Base-by-base conservation (phyloP, 2,888 invertebrate species). In the Nemotelus nigrinus region DNA sequence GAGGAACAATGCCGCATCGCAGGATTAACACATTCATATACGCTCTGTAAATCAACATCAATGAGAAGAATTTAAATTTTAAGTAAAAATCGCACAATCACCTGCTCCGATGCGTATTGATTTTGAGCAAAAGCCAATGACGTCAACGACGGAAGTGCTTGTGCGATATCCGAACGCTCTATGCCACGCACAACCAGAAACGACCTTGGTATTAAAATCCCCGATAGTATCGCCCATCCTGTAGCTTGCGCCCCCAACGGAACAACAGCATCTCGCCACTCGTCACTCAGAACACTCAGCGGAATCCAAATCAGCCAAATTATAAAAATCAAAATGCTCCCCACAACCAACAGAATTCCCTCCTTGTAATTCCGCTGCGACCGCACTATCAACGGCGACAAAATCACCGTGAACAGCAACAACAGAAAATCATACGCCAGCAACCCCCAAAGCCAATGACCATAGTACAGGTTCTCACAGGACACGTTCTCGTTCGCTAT, bases 311-410 rank as follows among this genome's bases (percentile, higher is more conserved):
- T 88, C 1, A 89, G 83, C 93, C 93, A 93, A 44, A 90, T 86
- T 2, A 89, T 81, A 2, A 90, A 84, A 44, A 90, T 88, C 41
- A 91, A 84, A 39, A 89, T 84, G 0, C 90, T 89, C 0, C 90
- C 90, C 55, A 91, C 87, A 0, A 88, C 87, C 71, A 90, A 88
- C 60, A 90, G 86, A 77, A 89, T 88, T 0, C 93, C 93, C 83
- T 93, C 93, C 7, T 89, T 89, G 82, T 93, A 93, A 84, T 93
- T 93, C 47, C 93, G 87, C 81, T 91, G 91, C 0, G 91, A 90
- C 76, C 90, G 89, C 78, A 89, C 88, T 78, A 92, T 89, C 82
- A 92, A 89, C 2, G 92, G 92, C 71, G 90, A 89, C 55, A 91
- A 85, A 60, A 89, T 86, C 57, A 92, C 86, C 8, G 92, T 85